Base-by-base conservation (phyloP, 53 echinoderm and acorn worm species). In the Crossaster papposus region DNA sequence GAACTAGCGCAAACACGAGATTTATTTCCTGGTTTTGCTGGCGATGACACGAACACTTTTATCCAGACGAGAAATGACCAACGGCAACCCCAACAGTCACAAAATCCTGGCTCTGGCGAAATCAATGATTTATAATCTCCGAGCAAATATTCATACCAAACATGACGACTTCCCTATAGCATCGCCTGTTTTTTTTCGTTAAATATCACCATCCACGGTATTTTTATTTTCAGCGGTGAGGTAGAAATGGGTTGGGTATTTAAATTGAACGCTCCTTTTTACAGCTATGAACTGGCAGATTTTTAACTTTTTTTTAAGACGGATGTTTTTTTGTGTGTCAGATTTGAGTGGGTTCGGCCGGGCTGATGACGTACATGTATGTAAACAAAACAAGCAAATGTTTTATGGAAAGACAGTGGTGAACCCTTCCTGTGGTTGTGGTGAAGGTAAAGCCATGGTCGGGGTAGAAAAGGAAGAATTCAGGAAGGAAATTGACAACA, bases 291-390 rank as follows among this genome's bases (percentile, higher is more conserved):
- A 20, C 4, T 23, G 68, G 28, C 68, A 68, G 9, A 20, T 24
- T 68, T 24, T n/a, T n/a, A n/a, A n/a, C n/a, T n/a, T n/a, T n/a
- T n/a, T 68, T n/a, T 68, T 5, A 68, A n/a, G 17, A 68, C 28
- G 1, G 1, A 24, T 23, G 4, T 23, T 68, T n/a, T n/a, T n/a
- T n/a, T n/a, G n/a, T 14, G 62, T 62, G 3, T 23, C 23, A 28
- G 68, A 68, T 68, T 18, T 20, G 68, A 68, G 58, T 68, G n/a
- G 68, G 68, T 68, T 68, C 26, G 68, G 68, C 68, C 68, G 5
- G 4, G 68, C 2, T 28, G 13, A 52, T 26, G 28, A 68, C 68
- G 68, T 64, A 22, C 64, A 64, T 22, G 23, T 68, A 55, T 55
- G 55, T 10, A 20, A 18, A 58, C 17, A 58, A 58, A 2, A 58